Conservation (phyloP, 53 echinoderm and acorn worm genomes). For the Zoroaster sp. region DNA sequence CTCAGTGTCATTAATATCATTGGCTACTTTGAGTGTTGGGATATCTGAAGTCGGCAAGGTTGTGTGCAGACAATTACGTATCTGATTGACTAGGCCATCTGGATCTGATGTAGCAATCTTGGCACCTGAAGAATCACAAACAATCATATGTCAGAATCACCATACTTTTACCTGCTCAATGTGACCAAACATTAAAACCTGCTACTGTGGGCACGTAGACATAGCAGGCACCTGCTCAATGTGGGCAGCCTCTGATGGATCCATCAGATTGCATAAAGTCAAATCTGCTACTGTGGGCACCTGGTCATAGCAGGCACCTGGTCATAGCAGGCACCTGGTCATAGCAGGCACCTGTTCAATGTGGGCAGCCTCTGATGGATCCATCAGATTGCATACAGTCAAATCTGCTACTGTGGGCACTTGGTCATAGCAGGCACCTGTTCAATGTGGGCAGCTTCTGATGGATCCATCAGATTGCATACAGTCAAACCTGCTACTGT, state of each 20-base stretch:
- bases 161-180: neutral
- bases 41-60: constrained; percentile 46
- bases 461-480: no score
- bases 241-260: neutral
- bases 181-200: no score
- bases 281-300: no score
- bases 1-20: constrained; percentile 82
- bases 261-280: neutral
- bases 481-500: no score
- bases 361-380: neutral
- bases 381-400: no score
- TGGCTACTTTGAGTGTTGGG: constrained; percentile 81
- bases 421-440: no score
- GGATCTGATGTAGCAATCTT: constrained; percentile 91
- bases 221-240: neutral
- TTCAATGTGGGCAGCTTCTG: no score
- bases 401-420: no score
- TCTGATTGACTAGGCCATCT: constrained; percentile 71
- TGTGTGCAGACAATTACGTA: constrained; percentile 65
- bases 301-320: neutral
- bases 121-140: constrained; percentile 65
- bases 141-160: neutral
- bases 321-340: neutral
- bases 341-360: neutral
- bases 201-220: neutral